phyloP scores from a whole-genome alignment of 2,113 vertebrate species.

The Isurus oxyrinchus region DNA sequence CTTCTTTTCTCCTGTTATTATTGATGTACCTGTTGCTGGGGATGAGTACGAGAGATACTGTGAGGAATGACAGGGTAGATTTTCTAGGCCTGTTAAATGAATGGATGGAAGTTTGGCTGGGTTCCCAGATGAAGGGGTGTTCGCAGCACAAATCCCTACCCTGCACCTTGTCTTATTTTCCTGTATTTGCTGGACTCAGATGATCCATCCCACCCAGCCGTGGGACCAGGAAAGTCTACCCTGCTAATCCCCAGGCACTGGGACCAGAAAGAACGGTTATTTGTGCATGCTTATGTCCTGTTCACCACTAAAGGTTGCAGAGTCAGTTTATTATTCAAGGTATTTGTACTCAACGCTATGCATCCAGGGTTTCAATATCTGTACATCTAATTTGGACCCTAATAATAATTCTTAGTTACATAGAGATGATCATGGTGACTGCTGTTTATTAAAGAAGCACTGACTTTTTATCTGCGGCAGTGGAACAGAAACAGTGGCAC shows the following conservation, averaged over 20 bases:
- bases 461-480: not conserved
- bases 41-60: too few relatives aligned
- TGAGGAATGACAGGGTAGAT: too few relatives aligned
- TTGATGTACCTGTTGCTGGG: too few relatives aligned
- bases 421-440: not conserved
- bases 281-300: not conserved
- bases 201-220: not conserved
- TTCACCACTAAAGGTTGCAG: not conserved
- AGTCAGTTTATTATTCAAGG: not conserved
- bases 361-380: not conserved
- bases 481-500: not conserved
- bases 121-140: too few relatives aligned
- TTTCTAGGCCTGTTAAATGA: too few relatives aligned
- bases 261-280: not conserved
- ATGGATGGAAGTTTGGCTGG: too few relatives aligned
- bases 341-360: not conserved
- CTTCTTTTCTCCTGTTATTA: too few relatives aligned
- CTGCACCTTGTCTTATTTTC: too few relatives aligned
- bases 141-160: too few relatives aligned
- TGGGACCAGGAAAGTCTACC: not conserved
- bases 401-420: conserved; percentile 11
- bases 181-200: not conserved
- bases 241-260: not conserved
- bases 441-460: not conserved
- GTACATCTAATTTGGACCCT: not conserved